Evolutionary conservation across 2,797 vertebrate genomes (phyloP).

Genomic region (Masticophis lateralis): DNA sequence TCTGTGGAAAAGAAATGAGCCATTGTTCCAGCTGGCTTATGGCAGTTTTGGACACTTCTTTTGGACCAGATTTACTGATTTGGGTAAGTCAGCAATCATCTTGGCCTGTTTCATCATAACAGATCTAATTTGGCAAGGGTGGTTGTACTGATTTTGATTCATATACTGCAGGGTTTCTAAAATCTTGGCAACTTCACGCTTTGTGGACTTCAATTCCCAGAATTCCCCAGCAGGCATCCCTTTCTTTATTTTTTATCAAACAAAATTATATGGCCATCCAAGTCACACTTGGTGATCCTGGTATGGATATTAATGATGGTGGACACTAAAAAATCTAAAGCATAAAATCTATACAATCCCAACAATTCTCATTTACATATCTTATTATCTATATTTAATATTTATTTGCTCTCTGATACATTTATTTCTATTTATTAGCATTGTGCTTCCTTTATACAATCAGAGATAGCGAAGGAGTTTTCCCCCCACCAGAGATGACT

Average conservation of each 20-base stretch:
- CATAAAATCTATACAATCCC: not conserved
- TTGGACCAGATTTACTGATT: conserved; percentile 90
- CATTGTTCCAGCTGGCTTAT: conserved; percentile 78
- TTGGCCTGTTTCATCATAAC: not conserved
- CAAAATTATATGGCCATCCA: not conserved
- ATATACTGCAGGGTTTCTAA: not conserved
- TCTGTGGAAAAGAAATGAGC: conserved; percentile 80
- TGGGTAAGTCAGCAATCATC: conserved; percentile 76
- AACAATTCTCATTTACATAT: not conserved
- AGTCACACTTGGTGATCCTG: not conserved
- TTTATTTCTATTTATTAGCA: not conserved
- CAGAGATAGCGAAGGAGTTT: not conserved
- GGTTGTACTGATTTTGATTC: not conserved
- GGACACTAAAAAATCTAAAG: not conserved
- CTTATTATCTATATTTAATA: not conserved
- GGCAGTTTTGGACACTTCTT: conserved; percentile 79
- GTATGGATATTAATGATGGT: not conserved
- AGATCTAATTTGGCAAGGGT: not conserved
- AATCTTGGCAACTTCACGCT: not conserved
- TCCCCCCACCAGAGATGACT: not conserved
- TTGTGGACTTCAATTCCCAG: not conserved
- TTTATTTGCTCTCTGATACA: not conserved
- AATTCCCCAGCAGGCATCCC: not conserved
- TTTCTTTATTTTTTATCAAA: not conserved
- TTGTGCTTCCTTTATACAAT: not conserved